Evolutionary conservation across 2,888 invertebrate genomes (phyloP).

Genomic region (Silvanus unidentatus): DNA sequence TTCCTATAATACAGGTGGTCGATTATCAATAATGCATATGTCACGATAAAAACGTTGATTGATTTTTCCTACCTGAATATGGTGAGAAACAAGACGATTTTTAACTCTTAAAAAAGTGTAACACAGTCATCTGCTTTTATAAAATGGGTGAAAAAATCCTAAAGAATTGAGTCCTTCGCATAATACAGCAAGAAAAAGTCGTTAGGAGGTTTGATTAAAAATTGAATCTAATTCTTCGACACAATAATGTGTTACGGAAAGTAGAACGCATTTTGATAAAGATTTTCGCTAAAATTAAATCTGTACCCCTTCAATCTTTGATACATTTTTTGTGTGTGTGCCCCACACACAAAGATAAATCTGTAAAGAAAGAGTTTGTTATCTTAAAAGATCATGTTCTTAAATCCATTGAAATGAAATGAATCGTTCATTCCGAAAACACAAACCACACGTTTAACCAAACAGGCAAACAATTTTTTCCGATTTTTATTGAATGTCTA

Average conservation of each 20-base stretch:
- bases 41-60: conserved; percentile 21
- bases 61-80: conserved; percentile 21
- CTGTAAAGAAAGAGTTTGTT: conserved; percentile 24
- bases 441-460: conserved; percentile 1
- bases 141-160: too few relatives aligned
- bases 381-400: conserved; percentile 33
- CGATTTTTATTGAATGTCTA: conserved; percentile 18
- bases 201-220: too few relatives aligned
- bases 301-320: too few relatives aligned
- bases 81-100: conserved; percentile 5
- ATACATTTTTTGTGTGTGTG: too few relatives aligned
- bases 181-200: too few relatives aligned
- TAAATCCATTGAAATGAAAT: conserved; percentile 13
- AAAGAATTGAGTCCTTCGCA: too few relatives aligned
- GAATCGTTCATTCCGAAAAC: not conserved
- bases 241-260: too few relatives aligned
- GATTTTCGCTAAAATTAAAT: conserved; percentile 3
- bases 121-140: too few relatives aligned
- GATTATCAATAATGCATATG: conserved; percentile 23
- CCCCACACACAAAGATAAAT: too few relatives aligned
- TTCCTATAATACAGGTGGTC: conserved; percentile 17
- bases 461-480: not conserved
- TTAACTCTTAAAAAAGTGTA: too few relatives aligned
- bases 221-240: not conserved
- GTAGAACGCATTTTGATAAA: too few relatives aligned